Conservation (phyloP, 2,888 invertebrate species). For the Xestia rhomboidea region DNA sequence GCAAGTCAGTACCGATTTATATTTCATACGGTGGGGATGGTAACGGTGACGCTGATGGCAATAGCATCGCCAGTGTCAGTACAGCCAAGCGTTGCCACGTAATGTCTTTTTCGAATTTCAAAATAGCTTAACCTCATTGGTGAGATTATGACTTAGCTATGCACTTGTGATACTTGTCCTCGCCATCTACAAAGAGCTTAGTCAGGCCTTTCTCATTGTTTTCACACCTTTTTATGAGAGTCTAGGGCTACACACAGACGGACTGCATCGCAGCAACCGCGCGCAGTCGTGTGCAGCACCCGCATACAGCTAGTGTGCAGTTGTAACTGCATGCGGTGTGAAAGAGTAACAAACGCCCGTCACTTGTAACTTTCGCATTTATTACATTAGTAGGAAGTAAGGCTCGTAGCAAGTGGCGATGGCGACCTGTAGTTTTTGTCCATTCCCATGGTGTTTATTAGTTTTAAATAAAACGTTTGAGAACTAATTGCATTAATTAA, state of each 20-base stretch:
- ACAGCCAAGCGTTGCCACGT: background rate
- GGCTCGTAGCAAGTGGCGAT: background rate
- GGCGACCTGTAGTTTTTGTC: background rate
- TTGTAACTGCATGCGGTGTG: no score
- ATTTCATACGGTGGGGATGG: background rate
- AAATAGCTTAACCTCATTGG: background rate
- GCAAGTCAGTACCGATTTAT: constrained; percentile 86
- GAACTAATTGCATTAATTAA: background rate
- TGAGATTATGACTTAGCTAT: background rate
- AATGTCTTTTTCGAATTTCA: background rate
- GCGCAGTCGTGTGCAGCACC: no score
- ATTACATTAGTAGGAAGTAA: background rate
- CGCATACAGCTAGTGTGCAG: no score
- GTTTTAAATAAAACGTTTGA: background rate
- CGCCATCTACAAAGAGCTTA: background rate
- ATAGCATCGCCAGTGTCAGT: background rate
- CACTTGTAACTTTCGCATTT: no score
- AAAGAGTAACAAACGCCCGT: no score
- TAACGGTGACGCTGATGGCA: background rate
- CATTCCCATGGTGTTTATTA: background rate
- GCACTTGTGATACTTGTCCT: background rate
- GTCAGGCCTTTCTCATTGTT: background rate
- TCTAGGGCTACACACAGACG: no score
- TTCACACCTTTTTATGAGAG: background rate
- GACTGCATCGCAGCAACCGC: no score